A percentile compares a stretch with the other conserved stretches of the same genome.
Evolutionary conservation across 2,113 vertebrate species (phyloP).

Genomic region (Echinops telfairi): DNA sequence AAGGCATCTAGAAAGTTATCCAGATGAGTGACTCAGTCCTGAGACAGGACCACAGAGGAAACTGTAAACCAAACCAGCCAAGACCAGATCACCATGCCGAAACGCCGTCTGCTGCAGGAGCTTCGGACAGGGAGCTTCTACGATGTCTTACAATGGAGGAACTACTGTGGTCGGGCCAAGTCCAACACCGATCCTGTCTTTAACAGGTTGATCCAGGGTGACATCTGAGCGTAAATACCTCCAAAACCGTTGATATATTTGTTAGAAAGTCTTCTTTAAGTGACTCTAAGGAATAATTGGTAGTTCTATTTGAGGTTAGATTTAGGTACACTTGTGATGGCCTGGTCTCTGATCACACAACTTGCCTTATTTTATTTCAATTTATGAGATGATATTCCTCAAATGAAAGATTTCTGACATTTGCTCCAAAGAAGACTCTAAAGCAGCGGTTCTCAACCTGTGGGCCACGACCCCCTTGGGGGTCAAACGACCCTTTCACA

Average conservation of each 20-base stretch:
- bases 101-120: not conserved
- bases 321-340: not conserved
- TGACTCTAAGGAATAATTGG: slow-evolving; percentile 23
- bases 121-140: not conserved
- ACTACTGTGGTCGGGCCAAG: not conserved
- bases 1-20: not conserved
- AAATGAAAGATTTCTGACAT: not conserved
- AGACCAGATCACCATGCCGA: not conserved
- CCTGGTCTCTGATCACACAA: not conserved
- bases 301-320: not conserved
- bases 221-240: not conserved
- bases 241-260: not conserved
- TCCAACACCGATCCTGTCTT: not conserved
- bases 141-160: not conserved
- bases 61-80: not conserved
- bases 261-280: not conserved
- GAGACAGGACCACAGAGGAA: not conserved
- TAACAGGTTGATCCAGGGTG: not conserved
- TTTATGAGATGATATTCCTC: not conserved
- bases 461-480: too few relatives aligned
- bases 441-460: not conserved
- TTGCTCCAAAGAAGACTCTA: not conserved
- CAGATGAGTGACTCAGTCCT: not conserved
- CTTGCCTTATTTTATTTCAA: not conserved
- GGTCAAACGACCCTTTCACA: too few relatives aligned